These are phyloP conservation scores for Stichodactyla mertensii DNA, from an alignment of 64 coral and sea anemone species.

Conservation along the genomic window DNA sequence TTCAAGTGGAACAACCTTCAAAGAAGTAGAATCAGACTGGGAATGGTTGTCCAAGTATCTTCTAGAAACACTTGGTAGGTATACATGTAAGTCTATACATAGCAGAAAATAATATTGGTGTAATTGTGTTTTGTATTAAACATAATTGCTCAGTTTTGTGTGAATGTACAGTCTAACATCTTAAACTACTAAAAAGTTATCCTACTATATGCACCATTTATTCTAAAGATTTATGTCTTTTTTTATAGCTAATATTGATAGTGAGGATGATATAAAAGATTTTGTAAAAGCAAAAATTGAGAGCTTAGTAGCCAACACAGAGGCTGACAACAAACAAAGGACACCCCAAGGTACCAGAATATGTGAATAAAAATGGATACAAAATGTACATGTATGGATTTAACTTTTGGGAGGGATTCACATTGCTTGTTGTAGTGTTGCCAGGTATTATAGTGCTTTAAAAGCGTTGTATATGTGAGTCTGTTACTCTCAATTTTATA, in stretches of 20 bases:
- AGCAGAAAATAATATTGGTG: too few relatives aligned
- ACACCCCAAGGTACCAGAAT: not conserved
- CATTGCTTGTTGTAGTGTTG: too few relatives aligned
- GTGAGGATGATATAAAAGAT: slow-evolving; percentile 85
- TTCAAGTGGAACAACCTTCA: slow-evolving; percentile 60
- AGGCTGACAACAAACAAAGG: slow-evolving; percentile 66
- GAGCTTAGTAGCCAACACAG: slow-evolving; percentile 71
- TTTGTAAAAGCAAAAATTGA: slow-evolving; percentile 99
- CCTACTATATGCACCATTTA: not conserved
- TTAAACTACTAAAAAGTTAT: too few relatives aligned
- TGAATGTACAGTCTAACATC: too few relatives aligned
- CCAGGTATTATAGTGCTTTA: too few relatives aligned
- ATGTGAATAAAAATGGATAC: not conserved
- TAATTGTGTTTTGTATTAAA: too few relatives aligned
- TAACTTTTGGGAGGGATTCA: too few relatives aligned
- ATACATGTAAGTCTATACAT: too few relatives aligned
- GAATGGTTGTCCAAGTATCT: slow-evolving; percentile 94
- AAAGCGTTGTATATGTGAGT: too few relatives aligned
- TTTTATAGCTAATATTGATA: slow-evolving; percentile 76
- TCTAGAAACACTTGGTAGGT: slow-evolving; percentile 82
- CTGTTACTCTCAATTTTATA: too few relatives aligned
- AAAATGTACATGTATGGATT: not conserved
- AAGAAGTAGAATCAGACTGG: slow-evolving; percentile 87
- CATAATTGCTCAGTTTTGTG: too few relatives aligned
- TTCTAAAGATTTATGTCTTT: not conserved